These are phyloP conservation scores for Dinoponera quadriceps DNA, from an alignment of 1,140 invertebrate species.

Conservation along the genomic window DNA sequence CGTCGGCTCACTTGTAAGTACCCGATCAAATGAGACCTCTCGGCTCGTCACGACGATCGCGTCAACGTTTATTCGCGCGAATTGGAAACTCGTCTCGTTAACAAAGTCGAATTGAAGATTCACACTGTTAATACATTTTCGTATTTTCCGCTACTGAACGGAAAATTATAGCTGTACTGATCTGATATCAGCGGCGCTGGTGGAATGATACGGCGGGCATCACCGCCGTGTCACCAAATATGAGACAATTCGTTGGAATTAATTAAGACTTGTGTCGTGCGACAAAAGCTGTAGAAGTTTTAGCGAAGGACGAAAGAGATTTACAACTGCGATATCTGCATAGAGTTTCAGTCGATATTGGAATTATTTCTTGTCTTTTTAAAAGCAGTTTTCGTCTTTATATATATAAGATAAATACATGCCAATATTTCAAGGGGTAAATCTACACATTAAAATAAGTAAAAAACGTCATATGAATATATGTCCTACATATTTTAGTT, in stretches of 20 bases:
- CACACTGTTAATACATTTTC: background rate
- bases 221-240: too few species aligned
- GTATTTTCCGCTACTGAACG: background rate
- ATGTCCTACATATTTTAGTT: too few species aligned
- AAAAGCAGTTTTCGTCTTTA: too few species aligned
- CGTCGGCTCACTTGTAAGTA: constrained; percentile 92
- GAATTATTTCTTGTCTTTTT: too few species aligned
- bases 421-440: too few species aligned
- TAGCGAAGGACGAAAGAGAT: background rate
- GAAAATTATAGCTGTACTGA: constrained; percentile 29
- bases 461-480: too few species aligned
- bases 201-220: constrained; percentile 2
- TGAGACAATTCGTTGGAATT: background rate
- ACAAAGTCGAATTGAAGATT: background rate
- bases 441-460: too few species aligned
- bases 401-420: too few species aligned
- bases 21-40: background rate
- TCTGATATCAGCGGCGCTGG: constrained; percentile 12
- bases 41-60: background rate
- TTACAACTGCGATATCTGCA: background rate
- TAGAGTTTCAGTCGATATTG: too few species aligned
- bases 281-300: background rate
- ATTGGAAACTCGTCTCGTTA: background rate
- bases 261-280: background rate
- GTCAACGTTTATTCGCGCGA: too few species aligned